These are phyloP conservation scores for Drosophila navojoa DNA, from an alignment of 1,140 invertebrate genomes.

Conservation along the genomic window DNA sequence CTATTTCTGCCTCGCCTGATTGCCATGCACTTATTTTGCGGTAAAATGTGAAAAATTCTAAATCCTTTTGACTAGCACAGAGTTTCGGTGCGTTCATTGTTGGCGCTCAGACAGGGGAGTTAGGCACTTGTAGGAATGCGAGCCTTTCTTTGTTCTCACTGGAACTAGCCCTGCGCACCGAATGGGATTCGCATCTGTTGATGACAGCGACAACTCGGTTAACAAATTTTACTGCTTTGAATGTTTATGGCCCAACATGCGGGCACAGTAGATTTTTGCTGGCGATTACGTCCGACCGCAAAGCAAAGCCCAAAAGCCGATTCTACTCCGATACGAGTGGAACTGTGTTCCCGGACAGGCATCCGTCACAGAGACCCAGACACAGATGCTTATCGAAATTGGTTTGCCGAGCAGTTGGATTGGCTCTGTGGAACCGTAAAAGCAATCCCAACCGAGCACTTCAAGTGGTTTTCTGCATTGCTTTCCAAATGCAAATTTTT, in stretches of 20 bases:
- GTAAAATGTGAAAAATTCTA: no score
- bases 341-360: background rate
- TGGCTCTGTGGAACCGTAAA: background rate
- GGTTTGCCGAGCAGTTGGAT: conserved; percentile 18
- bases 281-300: conserved; percentile 25
- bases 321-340: background rate
- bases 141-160: conserved; percentile 6
- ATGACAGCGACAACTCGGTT: conserved; percentile 33
- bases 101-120: no score
- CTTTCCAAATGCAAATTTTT: background rate
- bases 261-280: conserved; percentile 32
- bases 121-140: conserved; percentile 1
- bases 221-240: conserved; percentile 35
- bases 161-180: background rate
- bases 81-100: no score
- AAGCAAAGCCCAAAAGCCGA: background rate
- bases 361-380: conserved; percentile 23
- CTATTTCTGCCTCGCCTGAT: no score
- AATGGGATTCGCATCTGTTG: conserved; percentile 3
- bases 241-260: conserved; percentile 19
- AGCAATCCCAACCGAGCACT: background rate
- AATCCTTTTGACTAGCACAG: no score
- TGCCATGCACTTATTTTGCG: no score
- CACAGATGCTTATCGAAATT: conserved; percentile 28
- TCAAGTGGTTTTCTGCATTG: background rate